These are phyloP conservation scores for Saturnia pavonia DNA, from an alignment of 2,888 invertebrate species.

Conservation along the genomic window DNA sequence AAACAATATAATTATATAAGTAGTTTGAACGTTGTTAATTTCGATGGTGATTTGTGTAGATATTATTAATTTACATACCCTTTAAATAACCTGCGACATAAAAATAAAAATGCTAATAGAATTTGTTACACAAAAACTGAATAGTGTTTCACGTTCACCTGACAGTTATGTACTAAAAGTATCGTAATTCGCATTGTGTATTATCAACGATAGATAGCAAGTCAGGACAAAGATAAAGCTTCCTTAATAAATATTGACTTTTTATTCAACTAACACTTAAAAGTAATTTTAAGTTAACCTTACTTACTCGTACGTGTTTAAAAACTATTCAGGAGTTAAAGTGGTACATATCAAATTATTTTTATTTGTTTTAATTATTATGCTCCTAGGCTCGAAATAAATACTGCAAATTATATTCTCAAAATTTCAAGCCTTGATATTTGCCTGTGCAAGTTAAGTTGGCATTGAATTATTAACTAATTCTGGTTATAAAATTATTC, in stretches of 20 bases:
- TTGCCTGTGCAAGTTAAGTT: too few species aligned
- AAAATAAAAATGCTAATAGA: not conserved
- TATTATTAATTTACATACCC: not conserved
- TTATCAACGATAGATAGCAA: conserved; percentile 23
- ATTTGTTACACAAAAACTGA: not conserved
- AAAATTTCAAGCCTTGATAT: too few species aligned
- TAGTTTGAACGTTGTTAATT: not conserved
- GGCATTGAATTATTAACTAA: too few species aligned
- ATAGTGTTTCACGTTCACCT: conserved; percentile 18
- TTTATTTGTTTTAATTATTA: too few species aligned
- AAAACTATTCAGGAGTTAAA: not conserved
- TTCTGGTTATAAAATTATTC: too few species aligned
- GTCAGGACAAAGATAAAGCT: conserved; percentile 20
- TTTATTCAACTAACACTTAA: not conserved
- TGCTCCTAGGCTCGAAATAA: too few species aligned
- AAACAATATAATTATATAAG: too few species aligned
- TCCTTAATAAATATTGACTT: conserved; percentile 14
- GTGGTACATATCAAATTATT: too few species aligned
- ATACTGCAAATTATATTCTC: too few species aligned
- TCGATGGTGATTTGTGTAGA: not conserved
- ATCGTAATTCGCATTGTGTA: conserved; percentile 15
- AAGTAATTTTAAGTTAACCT: not conserved
- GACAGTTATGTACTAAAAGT: conserved; percentile 15
- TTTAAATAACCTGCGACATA: not conserved
- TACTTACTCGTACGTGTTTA: too few species aligned